Conservation (phyloP, 2,888 invertebrate species). For the Ametastegia equiseti region DNA sequence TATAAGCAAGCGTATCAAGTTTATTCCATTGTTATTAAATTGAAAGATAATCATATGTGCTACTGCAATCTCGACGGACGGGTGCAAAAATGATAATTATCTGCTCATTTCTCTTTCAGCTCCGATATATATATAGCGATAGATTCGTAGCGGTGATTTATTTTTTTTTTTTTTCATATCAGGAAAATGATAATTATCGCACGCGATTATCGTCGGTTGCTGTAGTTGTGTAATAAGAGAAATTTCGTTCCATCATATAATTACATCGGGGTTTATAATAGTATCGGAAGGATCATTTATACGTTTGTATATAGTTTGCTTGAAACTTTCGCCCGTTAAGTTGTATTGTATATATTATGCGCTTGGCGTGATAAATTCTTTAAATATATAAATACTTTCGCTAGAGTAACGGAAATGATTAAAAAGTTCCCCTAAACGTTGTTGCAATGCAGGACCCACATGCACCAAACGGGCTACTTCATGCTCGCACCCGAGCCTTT, state of each 20-base stretch:
- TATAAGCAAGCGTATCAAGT: not conserved
- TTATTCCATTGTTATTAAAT: conserved; percentile 13
- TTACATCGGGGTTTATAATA: not conserved
- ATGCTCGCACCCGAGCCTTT: conserved; percentile 9
- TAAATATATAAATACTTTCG: conserved; percentile 10
- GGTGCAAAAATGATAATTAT: no score
- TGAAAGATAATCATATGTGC: not conserved
- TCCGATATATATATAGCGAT: no score
- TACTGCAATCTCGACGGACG: not conserved
- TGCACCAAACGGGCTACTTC: not conserved
- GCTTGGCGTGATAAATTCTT: not conserved
- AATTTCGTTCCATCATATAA: not conserved
- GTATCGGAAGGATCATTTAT: no score
- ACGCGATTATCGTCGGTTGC: no score
- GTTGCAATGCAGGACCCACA: no score
- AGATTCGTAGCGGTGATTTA: no score
- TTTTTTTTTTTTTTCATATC: no score
- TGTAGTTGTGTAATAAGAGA: not conserved
- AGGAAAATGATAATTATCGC: no score
- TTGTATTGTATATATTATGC: no score
- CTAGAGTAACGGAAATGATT: conserved; percentile 21
- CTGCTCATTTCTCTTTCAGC: no score
- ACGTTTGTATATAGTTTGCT: no score
- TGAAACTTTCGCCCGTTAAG: not conserved
- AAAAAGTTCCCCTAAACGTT: conserved; percentile 16